Evolutionary conservation across 37 sponge, comb jelly and placozoan species (phyloP), one percentile per base, ranked within the genome.

Genomic region (Agelas oroides): DNA sequence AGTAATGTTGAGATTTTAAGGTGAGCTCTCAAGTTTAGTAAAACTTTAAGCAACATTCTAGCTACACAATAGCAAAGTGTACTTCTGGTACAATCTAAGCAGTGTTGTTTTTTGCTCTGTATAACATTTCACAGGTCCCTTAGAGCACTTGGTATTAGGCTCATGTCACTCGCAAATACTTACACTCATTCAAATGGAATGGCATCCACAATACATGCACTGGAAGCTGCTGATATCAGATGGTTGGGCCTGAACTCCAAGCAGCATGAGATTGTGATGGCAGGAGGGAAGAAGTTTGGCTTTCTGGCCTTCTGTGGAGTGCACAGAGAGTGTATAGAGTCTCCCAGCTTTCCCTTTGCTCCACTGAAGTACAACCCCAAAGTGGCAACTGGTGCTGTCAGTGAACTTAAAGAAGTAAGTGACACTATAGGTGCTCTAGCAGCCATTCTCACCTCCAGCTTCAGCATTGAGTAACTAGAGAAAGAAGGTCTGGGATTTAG

Each of bases 201-300:
- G 27, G 27, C 53, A 21, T 28, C 14, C 21, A 64, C 41, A 20
- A 35, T 70, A 5, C 75, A 73, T 21, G 46, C 38, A 1, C 39
- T 87, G 53, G 84, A 92, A n/a, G 64, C 23, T 1, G 71, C 64
- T 1, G 80, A 71, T 2, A 36, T 93, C 32, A n/a, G 77, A 16
- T 88, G 93, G 93, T 71, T 88, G 59, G 93, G 93, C 35, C 82
- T 88, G 30, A 71, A 74, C 39, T 81, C 73, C 40, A 81, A 77
- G 74, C 27, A 69, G 30, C 54, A 79, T 53, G 73, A 71, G 16
- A 8, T 93, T 21, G 30, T 81, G 17, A 33, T 40, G 21, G 25
- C 80, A 66, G 57, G 41, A 18, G 89, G 90, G 70, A 11, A 79
- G 66, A 76, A 72, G 54, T 59, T 85, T 54, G 89, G 89, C 1